Conservation (phyloP, 2,888 invertebrate species). For the Macaria notata region DNA sequence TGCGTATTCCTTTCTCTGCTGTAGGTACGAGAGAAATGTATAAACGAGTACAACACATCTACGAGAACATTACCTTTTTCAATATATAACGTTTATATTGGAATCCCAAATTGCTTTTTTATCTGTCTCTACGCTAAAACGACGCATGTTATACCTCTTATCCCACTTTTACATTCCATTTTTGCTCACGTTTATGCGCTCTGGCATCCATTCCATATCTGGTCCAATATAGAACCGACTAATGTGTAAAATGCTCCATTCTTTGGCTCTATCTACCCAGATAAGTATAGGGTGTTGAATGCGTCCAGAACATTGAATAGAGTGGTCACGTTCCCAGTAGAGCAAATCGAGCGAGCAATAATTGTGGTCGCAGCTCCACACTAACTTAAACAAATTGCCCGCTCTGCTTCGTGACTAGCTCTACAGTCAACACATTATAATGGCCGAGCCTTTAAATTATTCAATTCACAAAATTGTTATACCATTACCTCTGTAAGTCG, state of each 20-base stretch:
- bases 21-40: too few relatives aligned
- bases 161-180: neutral
- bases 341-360: slow-evolving; percentile 44
- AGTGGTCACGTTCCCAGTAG: slow-evolving; percentile 43
- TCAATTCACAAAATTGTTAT: slow-evolving; percentile 30
- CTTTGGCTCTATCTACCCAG: slow-evolving; percentile 24
- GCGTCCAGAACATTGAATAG: slow-evolving; percentile 32
- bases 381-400: slow-evolving; percentile 43
- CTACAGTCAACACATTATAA: slow-evolving; percentile 24
- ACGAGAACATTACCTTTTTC: too few relatives aligned
- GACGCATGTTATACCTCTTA: neutral
- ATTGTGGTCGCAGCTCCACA: slow-evolving; percentile 38
- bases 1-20: neutral
- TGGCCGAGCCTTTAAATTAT: slow-evolving; percentile 20
- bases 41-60: too few relatives aligned
- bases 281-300: slow-evolving; percentile 28
- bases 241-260: slow-evolving; percentile 22
- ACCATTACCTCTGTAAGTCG: slow-evolving; percentile 1
- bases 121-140: too few relatives aligned
- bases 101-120: too few relatives aligned
- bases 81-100: too few relatives aligned
- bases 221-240: slow-evolving; percentile 13
- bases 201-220: slow-evolving; percentile 27
- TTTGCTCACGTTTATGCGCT: slow-evolving; percentile 13
- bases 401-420: slow-evolving; percentile 33